A percentile compares a stretch with the other conserved stretches of the same genome.
Evolutionary conservation across 2,113 vertebrate genomes (phyloP).

Genomic region (Chaenocephalus aceratus): DNA sequence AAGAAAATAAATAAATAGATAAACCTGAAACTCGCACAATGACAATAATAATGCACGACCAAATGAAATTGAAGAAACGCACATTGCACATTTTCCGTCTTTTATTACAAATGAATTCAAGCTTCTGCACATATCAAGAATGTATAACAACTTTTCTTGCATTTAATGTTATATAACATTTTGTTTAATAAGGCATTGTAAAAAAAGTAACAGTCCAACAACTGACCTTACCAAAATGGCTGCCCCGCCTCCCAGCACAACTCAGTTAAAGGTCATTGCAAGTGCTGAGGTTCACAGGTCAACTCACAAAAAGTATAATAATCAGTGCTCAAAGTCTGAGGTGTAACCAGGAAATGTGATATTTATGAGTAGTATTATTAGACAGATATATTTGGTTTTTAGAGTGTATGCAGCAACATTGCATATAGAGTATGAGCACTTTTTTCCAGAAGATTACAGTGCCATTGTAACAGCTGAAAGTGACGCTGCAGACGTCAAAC

Average conservation of each 20-base stretch:
- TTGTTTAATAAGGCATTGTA: slow-evolving; percentile 72
- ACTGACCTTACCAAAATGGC: slow-evolving; percentile 38
- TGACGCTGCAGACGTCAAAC: slow-evolving; percentile 23
- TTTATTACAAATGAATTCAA: slow-evolving; percentile 81
- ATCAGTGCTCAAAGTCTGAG: slow-evolving; percentile 62
- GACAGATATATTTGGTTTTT: slow-evolving; percentile 62
- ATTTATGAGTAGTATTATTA: slow-evolving; percentile 40
- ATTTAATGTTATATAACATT: slow-evolving; percentile 60
- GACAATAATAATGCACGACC: neutral
- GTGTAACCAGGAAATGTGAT: slow-evolving; percentile 30
- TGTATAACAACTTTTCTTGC: slow-evolving; percentile 65
- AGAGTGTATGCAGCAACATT: slow-evolving; percentile 54
- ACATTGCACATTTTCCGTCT: slow-evolving; percentile 20
- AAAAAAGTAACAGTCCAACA: slow-evolving; percentile 57
- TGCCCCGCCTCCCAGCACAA: slow-evolving; percentile 46
- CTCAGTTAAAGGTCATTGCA: slow-evolving; percentile 52
- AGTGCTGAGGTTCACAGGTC: slow-evolving; percentile 68
- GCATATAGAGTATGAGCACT: slow-evolving; percentile 55
- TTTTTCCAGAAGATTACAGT: slow-evolving; percentile 32
- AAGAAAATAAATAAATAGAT: neutral
- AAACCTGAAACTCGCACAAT: neutral
- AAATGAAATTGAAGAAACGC: neutral
- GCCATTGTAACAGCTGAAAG: slow-evolving; percentile 24
- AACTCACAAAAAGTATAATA: slow-evolving; percentile 28
- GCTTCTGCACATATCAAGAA: slow-evolving; percentile 69